phyloP scores from a whole-genome alignment of 2,797 vertebrate genomes.

The Propithecus perrieri region DNA sequence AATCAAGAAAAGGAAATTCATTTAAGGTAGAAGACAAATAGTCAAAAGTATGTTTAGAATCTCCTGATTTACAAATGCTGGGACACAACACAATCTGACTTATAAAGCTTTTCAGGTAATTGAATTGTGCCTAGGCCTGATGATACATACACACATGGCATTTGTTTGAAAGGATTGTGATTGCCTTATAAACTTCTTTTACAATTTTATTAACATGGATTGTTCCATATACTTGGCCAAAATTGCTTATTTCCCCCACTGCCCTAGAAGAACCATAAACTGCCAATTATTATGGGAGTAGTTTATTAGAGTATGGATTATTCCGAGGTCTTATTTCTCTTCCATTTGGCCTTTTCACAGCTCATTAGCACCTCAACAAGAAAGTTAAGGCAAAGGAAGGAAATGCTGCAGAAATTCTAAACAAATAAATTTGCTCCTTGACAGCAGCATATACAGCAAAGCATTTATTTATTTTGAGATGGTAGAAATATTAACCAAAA shows the following conservation, averaged over 20 bases:
- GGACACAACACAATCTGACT: slow-evolving; percentile 9
- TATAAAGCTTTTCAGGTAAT: slow-evolving; percentile 54
- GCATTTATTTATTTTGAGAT: neutral
- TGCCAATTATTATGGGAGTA: slow-evolving; percentile 47
- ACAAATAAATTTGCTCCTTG: slow-evolving; percentile 31
- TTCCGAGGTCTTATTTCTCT: slow-evolving; percentile 56
- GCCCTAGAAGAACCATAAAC: slow-evolving; percentile 47
- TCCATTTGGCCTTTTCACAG: slow-evolving; percentile 70
- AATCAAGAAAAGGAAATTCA: neutral
- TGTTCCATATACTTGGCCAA: slow-evolving; percentile 12
- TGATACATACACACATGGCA: slow-evolving; percentile 15
- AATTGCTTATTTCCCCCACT: neutral
- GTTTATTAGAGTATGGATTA: slow-evolving; percentile 64
- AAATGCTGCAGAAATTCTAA: slow-evolving; percentile 49
- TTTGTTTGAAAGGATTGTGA: slow-evolving; percentile 51
- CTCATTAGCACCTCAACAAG: slow-evolving; percentile 70
- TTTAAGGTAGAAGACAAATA: neutral
- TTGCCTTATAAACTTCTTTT: slow-evolving; percentile 47
- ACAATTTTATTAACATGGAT: neutral
- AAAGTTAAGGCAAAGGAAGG: slow-evolving; percentile 55
- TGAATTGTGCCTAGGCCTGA: slow-evolving; percentile 49
- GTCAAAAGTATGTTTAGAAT: neutral
- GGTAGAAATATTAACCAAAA: slow-evolving; percentile 36
- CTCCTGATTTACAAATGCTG: slow-evolving; percentile 13
- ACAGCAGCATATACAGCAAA: neutral